Evolutionary conservation across 2,888 invertebrate species (phyloP).

Genomic region (Xylocampa areola): DNA sequence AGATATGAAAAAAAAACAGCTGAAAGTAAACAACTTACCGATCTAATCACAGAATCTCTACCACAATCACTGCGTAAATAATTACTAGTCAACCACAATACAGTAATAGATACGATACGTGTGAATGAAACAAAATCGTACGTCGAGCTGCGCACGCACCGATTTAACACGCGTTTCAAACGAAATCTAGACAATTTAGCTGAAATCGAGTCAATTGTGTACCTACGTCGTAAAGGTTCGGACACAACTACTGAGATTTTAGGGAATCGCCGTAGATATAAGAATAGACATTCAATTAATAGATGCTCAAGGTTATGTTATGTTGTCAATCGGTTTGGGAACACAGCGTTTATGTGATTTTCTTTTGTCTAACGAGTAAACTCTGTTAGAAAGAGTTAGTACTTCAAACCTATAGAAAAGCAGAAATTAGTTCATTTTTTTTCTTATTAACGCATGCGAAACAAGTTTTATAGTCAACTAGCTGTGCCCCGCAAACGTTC

Average conservation of each 20-base stretch:
- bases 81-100: slow-evolving; percentile 18
- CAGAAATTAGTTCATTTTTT: neutral
- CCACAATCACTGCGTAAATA: slow-evolving; percentile 4
- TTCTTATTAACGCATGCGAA: too few species aligned
- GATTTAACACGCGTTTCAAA: slow-evolving; percentile 42
- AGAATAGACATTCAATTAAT: slow-evolving; percentile 55
- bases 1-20: too few species aligned
- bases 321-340: slow-evolving; percentile 29
- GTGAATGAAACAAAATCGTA: slow-evolving; percentile 34
- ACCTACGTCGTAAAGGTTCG: slow-evolving; percentile 40
- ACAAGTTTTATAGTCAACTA: too few species aligned
- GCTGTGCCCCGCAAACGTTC: too few species aligned
- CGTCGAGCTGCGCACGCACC: slow-evolving; percentile 31
- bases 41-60: slow-evolving; percentile 1
- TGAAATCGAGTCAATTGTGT: slow-evolving; percentile 41
- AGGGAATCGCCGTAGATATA: slow-evolving; percentile 39
- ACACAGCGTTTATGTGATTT: slow-evolving; percentile 12
- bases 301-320: slow-evolving; percentile 42
- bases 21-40: too few species aligned
- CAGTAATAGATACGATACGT: slow-evolving; percentile 8
- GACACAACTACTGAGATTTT: slow-evolving; percentile 41
- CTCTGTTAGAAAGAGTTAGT: neutral
- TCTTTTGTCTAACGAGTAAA: slow-evolving; percentile 23
- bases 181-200: slow-evolving; percentile 43
- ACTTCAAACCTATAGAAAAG: neutral